phyloP scores from a whole-genome alignment of 2,888 invertebrate genomes.

The Dasypogon diadema region DNA sequence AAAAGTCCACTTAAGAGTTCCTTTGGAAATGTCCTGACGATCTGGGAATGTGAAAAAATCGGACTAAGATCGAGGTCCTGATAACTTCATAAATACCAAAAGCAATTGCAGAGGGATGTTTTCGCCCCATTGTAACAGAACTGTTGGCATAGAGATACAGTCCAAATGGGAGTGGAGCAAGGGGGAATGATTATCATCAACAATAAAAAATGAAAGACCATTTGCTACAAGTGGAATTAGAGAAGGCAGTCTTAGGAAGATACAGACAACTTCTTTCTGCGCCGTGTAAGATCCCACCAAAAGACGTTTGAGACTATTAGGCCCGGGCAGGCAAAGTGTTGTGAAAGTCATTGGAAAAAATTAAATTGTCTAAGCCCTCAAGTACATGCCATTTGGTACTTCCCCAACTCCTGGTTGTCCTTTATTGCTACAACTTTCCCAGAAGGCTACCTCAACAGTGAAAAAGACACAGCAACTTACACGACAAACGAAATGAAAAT shows the following conservation, averaged over 20 bases:
- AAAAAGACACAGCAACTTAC: slow-evolving; percentile 39
- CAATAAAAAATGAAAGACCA: slow-evolving; percentile 42
- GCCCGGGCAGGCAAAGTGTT: slow-evolving; percentile 41
- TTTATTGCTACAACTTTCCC: slow-evolving; percentile 12
- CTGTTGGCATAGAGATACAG: slow-evolving; percentile 1
- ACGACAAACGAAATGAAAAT: slow-evolving; percentile 48
- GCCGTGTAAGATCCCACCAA: background rate
- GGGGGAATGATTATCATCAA: slow-evolving; percentile 14
- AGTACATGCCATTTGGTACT: slow-evolving; percentile 40
- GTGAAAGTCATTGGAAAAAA: slow-evolving; percentile 45
- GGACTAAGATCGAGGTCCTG: background rate
- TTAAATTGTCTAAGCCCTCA: slow-evolving; percentile 48
- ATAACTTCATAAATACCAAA: slow-evolving; percentile 43
- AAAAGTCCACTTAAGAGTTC: slow-evolving; percentile 20
- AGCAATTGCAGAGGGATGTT: slow-evolving; percentile 27
- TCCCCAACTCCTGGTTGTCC: background rate
- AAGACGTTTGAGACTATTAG: slow-evolving; percentile 23
- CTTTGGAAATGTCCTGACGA: background rate
- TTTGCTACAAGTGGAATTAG: slow-evolving; percentile 45
- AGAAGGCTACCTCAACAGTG: slow-evolving; percentile 22
- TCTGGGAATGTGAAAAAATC: slow-evolving; percentile 2
- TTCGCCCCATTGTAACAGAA: slow-evolving; percentile 13
- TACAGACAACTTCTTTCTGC: slow-evolving; percentile 15
- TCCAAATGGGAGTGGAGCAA: background rate
- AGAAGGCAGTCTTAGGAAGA: slow-evolving; percentile 16